Percentiles rank a stretch among this genome's conserved stretches.
phyloP scores from a whole-genome alignment of 2,888 invertebrate genomes.

The Cheilosia impressa region DNA sequence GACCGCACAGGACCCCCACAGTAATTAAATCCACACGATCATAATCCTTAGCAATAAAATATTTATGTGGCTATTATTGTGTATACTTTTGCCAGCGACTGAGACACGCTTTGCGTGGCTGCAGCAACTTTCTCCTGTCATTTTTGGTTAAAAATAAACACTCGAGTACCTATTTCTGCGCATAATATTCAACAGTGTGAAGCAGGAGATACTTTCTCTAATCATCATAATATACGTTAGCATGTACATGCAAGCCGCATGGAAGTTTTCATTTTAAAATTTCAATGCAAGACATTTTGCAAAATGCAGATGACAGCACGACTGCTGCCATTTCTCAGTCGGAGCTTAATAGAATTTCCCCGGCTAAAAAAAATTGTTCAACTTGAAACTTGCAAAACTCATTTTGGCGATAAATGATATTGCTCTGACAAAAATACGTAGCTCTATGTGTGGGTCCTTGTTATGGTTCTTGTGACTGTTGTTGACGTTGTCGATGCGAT shows the following conservation, averaged over 20 bases:
- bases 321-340: neutral
- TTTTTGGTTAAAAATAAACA: no score
- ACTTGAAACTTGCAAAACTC: conserved; percentile 11
- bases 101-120: neutral
- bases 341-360: no score
- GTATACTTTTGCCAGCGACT: neutral
- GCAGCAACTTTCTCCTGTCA: no score
- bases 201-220: no score
- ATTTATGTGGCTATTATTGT: conserved; percentile 41
- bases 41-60: conserved; percentile 58
- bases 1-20: neutral
- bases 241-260: neutral
- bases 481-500: neutral
- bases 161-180: no score
- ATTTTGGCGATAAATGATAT: conserved; percentile 21
- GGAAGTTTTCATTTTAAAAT: conserved; percentile 1
- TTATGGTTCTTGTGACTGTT: conserved; percentile 39
- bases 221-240: no score
- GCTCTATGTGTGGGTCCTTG: conserved; percentile 4
- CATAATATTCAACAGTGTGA: no score
- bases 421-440: conserved; percentile 47
- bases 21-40: conserved; percentile 55
- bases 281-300: neutral
- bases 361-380: no score
- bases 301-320: conserved; percentile 12